These are phyloP conservation scores for Nanorana parkeri DNA, from an alignment of 2,113 vertebrate genomes.

Conservation along the genomic window DNA sequence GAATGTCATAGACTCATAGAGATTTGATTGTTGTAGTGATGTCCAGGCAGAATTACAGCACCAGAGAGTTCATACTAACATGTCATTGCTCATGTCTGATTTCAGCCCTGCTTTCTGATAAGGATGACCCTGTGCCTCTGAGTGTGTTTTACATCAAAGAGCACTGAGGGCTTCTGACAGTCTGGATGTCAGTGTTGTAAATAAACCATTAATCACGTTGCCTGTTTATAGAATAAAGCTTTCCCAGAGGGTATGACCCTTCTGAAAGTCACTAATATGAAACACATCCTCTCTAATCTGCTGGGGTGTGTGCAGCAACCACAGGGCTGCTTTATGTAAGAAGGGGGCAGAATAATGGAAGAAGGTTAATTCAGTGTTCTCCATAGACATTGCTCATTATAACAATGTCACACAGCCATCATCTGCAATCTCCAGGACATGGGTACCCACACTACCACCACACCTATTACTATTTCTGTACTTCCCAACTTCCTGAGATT, in stretches of 20 bases:
- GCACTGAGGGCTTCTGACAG: conserved; percentile 77
- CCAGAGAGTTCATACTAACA: conserved; percentile 45
- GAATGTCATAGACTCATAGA: conserved; percentile 21
- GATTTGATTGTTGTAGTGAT: conserved; percentile 51
- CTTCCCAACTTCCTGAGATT: too few relatives aligned
- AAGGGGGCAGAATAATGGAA: conserved; percentile 61
- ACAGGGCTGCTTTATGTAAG: conserved; percentile 62
- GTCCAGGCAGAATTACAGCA: conserved; percentile 49
- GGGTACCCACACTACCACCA: too few relatives aligned
- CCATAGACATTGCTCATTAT: background rate
- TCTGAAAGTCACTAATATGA: conserved; percentile 82
- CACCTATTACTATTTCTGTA: too few relatives aligned
- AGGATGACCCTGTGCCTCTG: conserved; percentile 73
- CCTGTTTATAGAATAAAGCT: conserved; percentile 72
- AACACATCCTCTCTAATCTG: conserved; percentile 74
- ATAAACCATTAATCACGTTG: conserved; percentile 86
- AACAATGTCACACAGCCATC: too few relatives aligned
- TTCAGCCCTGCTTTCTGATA: conserved; percentile 73
- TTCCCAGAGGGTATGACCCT: conserved; percentile 80
- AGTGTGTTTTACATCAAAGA: conserved; percentile 85
- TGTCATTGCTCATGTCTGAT: conserved; percentile 66
- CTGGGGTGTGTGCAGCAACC: conserved; percentile 62
- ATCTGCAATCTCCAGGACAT: too few relatives aligned
- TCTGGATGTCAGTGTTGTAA: conserved; percentile 78
- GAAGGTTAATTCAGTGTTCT: conserved; percentile 50